Base-by-base conservation (phyloP, 2,113 vertebrate species). In the Periophthalmodon schlosseri region DNA sequence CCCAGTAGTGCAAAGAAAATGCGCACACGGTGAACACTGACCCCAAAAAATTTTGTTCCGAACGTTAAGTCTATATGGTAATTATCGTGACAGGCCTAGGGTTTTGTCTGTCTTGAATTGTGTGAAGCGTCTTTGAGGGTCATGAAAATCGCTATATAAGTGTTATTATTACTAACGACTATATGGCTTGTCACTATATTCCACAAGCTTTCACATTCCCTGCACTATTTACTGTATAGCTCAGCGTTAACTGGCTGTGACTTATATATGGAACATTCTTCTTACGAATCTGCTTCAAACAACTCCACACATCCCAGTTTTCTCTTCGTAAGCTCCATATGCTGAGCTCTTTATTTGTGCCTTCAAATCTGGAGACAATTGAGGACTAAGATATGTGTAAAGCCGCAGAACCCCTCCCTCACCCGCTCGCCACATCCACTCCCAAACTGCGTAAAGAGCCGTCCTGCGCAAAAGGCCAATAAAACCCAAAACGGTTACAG, bases 331-430 rank as follows among this genome's bases (percentile, higher is more conserved):
- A 1, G 20, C 14, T 18, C 68, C 84, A 83, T 63, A 67, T 72
- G 78, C 76, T 58, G 68, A 76, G 72, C 65, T 86, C 82, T 79
- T 74, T 70, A 87, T 86, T 82, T 84, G 86, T 80, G 78, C 63
- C 75, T 77, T 68, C 12, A 81, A 70, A 39, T 65, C 46, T 69
- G 65, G 82, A 78, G 73, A 61, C 68, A 70, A 74, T 46, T 63
- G 67, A 36, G 73, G 70, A 66, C 72, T 73, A 66, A 74, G 73
- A 76, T 44, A 63, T 60, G 58, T 70, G 67, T 8, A 74, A 83
- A 65, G 81, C 80, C 69, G 4, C 80, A 70, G 56, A 34, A 9
- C 76, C 57, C 23, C 57, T 24, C 57, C 23, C 57, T 80, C 60
- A 12, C 71, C 66, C 68, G 64, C 49, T 6, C 49, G 64, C 8